Percentiles rank a stretch among this genome's conserved stretches.
These are phyloP conservation scores for Ambastaia sidthimunki DNA, from an alignment of 2,797 vertebrate genomes.

Conservation along the genomic window DNA sequence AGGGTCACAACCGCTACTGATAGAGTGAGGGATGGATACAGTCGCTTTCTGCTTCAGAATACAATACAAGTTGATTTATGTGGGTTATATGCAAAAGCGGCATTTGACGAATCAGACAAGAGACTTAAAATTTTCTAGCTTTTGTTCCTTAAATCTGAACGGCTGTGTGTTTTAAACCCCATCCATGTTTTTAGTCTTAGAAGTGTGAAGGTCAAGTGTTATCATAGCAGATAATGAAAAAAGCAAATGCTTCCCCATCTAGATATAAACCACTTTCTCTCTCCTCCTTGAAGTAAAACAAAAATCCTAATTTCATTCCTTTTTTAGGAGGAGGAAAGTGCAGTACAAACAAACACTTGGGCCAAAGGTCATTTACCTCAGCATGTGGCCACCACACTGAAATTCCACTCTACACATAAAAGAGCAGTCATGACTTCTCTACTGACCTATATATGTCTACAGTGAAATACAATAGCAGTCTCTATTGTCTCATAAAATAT, in stretches of 20 bases:
- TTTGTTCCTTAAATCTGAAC: constrained; percentile 16
- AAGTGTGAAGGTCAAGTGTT: constrained; percentile 41
- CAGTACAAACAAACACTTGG: constrained; percentile 54
- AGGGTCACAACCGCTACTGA: neutral
- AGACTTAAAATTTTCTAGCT: neutral
- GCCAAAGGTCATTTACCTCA: constrained; percentile 61
- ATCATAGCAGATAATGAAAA: constrained; percentile 42
- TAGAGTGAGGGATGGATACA: neutral
- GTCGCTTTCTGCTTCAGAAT: neutral
- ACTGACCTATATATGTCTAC: constrained; percentile 54
- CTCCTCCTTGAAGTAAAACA: constrained; percentile 34
- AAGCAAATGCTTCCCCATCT: constrained; percentile 53
- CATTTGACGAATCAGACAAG: neutral
- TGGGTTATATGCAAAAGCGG: neutral
- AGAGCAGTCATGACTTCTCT: constrained; percentile 50
- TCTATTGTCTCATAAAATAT: constrained; percentile 38
- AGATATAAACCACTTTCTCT: constrained; percentile 37
- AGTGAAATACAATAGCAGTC: constrained; percentile 50
- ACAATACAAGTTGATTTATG: neutral
- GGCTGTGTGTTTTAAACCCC: constrained; percentile 19
- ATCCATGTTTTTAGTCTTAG: constrained; percentile 31
- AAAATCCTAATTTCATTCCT: constrained; percentile 50
- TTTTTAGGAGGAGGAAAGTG: constrained; percentile 50
- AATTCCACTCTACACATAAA: constrained; percentile 52
- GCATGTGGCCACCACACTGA: constrained; percentile 55